Evolutionary conservation across 64 coral and sea anemone genomes (phyloP), one percentile per base, ranked within the genome.

Genomic region (Montipora capricornis): DNA sequence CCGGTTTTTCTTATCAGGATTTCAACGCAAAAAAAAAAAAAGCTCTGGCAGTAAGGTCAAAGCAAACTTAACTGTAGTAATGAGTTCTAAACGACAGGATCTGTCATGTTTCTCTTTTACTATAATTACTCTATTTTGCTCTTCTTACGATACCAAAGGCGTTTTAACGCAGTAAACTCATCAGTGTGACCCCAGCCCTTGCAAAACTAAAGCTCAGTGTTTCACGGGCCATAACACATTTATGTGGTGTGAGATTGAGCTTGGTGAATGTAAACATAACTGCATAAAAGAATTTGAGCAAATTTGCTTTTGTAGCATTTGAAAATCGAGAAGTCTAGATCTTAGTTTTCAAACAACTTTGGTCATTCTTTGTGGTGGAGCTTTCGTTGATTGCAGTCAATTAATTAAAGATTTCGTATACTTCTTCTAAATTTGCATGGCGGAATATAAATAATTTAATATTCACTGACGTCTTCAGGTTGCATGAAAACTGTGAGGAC

Each of bases 261-360:
- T 20, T 86, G 66, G 16, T 68, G 26, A 15, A 68, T 84, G 82
- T 49, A 86, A 9, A 16, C 16, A 51, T 6, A 68, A 66, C 6
- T 47, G n/a, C 49, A 17, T 8, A 46, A n/a, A 86, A 17, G 5
- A 44, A 47, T 46, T 71, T 44, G 66, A 14, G 82, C 82, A 86
- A 86, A 48, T 86, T 86, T 19, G 45, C 82, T 86, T 86, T 86
- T 86, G 16, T 49, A 73, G 19, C 46, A 68, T 67, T 47, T 64
- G 60, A 67, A 0, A 84, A 47, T 86, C 1, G 5, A 19, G 4
- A 86, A 16, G 17, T 50, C 11, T 46, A 86, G 17, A 71, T 86
- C 67, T 71, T 9, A 8, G 47, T 9, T 17, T 29, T n/a, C 16
- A 50, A 22, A 71, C 9, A 71, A 69, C 2, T 86, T 48, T 49